Base-by-base conservation (phyloP, 1,140 invertebrate species). In the Anadara kagoshimensis region DNA sequence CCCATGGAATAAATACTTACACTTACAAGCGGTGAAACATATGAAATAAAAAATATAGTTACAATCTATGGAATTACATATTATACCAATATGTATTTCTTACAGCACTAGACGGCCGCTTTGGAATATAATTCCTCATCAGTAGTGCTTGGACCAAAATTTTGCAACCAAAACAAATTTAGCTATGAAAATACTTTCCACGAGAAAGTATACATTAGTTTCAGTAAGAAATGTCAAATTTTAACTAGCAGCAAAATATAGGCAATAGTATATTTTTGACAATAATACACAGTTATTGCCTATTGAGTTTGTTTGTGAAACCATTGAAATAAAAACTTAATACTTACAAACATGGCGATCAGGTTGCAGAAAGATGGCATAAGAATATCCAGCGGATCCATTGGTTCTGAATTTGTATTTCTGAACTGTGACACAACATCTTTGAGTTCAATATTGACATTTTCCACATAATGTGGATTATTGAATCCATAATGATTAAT, bases 321-420 rank as follows among this genome's bases (percentile, higher is more conserved):
- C n/a, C n/a, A n/a, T n/a, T n/a, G n/a, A n/a, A n/a, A n/a, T n/a
- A n/a, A n/a, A n/a, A n/a, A n/a, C n/a, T n/a, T n/a, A n/a, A n/a
- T 44, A 69, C 73, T 70, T 53, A 75, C 73, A 56, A 75, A 54
- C 22, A 53, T 65, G 0, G 62, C 68, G 5, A 75, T 66, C 45
- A 75, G 58, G 47, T 70, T 70, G 20, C 73, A 75, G 20, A 75
- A 75, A 11, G 73, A 70, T 12, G 73, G 73, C 22, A 69, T 51
- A 1, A 75, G 29, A n/a, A 75, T 62, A 3, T 70, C 29, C 18
- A 75, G 29, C 0, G 73, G 62, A 16, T 75, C 73, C 26, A 57
- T 43, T 12, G 73, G 47, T 18, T 63, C 36, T 11, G 67, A 67
- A 24, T 67, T 59, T 18, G 45, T 56, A 11, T 64, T 63, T n/a